Conservation (phyloP, 2,888 invertebrate genomes). For the Adineta ricciae region DNA sequence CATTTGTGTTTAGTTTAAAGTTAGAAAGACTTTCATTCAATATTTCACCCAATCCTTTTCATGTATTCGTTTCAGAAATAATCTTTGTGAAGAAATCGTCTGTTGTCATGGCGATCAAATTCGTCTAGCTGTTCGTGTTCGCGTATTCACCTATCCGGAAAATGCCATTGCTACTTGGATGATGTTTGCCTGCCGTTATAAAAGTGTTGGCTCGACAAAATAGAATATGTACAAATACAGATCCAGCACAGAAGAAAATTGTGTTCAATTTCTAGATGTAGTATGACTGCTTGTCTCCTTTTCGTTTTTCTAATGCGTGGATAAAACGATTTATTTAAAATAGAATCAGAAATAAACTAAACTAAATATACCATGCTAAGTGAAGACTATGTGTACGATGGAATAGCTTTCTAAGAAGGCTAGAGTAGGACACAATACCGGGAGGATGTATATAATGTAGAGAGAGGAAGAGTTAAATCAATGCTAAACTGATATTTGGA, state of each 20-base stretch:
- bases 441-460: neutral
- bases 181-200: conserved; percentile 50
- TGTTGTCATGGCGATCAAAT: conserved; percentile 48
- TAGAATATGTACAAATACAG: neutral
- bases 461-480: neutral
- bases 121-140: conserved; percentile 44
- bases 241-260: too few relatives aligned
- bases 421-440: neutral
- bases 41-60: too few relatives aligned
- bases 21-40: conserved; percentile 35
- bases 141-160: conserved; percentile 47
- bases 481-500: neutral
- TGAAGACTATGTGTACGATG: neutral
- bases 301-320: neutral
- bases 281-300: neutral
- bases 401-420: neutral
- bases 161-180: conserved; percentile 47
- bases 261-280: neutral
- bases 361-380: neutral
- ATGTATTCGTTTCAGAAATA: too few relatives aligned
- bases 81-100: conserved; percentile 46
- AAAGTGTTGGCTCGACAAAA: conserved; percentile 37
- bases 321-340: neutral
- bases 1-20: conserved; percentile 46
- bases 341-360: neutral